Evolutionary conservation across 2,888 invertebrate species (phyloP), one percentile per base, ranked within the genome.

Genomic region (Lamellibrachia satsuma): DNA sequence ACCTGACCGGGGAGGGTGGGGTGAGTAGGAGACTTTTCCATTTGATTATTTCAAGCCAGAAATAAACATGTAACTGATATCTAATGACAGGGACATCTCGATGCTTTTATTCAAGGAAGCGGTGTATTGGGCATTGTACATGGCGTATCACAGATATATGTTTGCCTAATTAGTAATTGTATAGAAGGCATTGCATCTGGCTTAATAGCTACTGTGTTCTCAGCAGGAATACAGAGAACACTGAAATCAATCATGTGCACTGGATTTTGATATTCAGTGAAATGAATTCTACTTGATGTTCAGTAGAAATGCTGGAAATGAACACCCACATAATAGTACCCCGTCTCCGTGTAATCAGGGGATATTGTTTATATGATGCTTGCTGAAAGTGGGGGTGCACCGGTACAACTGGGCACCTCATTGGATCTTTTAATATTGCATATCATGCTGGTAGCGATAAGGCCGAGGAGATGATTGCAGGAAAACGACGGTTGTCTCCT

Each of bases 401-500:
- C 75, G 75, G 75, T 75, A 75, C 22, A 22, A 15, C 75, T 75
- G n/a, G 75, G 22, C 75, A 75, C 75, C 75, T 75, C 75, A 75
- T 75, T 75, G 75, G 75, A 75, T 75, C 75, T 75, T 55, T 75
- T 22, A 75, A 75, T 75, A 75, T 75, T 75, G 75, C 75, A 75
- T 75, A 75, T 75, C 75, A 75, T 75, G 75, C 75, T 75, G 75
- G 75, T 75, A 75, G 75, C 22, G 75, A 75, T 75, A 75, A 75
- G 75, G 75, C 75, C 3, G 11, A 75, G 75, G 75, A 75, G 75
- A 75, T 75, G 75, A 75, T 75, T 75, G 22, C 75, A 22, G 75
- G 75, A 75, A 75, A 75, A 75, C 75, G 75, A 75, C 75, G 15
- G 15, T 75, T 75, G 75, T 75, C 75, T 75, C 75, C 15, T 75